Conservation (phyloP, 2,797 vertebrate genomes). For the Diplodus puntazzo region DNA sequence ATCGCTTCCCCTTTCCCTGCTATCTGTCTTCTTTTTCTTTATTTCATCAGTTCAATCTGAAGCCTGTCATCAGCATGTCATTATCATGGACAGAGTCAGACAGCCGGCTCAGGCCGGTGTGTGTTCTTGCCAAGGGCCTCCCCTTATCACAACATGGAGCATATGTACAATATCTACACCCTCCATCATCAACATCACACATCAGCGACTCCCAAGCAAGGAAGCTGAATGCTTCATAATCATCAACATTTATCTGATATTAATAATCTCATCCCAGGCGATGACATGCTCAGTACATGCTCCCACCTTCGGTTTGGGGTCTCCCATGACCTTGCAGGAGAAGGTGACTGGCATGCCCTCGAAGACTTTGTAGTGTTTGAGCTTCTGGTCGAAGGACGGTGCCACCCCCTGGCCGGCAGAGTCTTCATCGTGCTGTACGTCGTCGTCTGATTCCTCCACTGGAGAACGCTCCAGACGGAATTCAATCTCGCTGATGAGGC, state of each 20-base stretch:
- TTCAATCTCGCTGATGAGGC: slow-evolving; percentile 98
- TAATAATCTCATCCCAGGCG: not conserved
- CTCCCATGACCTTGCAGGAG: slow-evolving; percentile 92
- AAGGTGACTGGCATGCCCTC: slow-evolving; percentile 98
- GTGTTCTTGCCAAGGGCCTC: slow-evolving; percentile 37
- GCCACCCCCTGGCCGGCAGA: slow-evolving; percentile 78
- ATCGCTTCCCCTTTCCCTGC: not conserved
- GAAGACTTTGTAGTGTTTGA: slow-evolving; percentile 98
- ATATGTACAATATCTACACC: slow-evolving; percentile 33
- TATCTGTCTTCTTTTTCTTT: slow-evolving; percentile 24
- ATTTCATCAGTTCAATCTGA: slow-evolving; percentile 21
- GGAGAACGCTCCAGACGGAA: slow-evolving; percentile 96
- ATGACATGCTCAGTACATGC: slow-evolving; percentile 12
- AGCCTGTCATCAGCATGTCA: slow-evolving; percentile 71
- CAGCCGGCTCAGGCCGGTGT: slow-evolving; percentile 17
- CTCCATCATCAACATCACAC: slow-evolving; percentile 61
- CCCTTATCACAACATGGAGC: slow-evolving; percentile 59
- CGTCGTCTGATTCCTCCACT: slow-evolving; percentile 94
- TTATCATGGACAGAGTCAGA: slow-evolving; percentile 50
- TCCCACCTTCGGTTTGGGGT: slow-evolving; percentile 95
- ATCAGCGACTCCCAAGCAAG: slow-evolving; percentile 45
- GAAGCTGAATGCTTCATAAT: slow-evolving; percentile 18
- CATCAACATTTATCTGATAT: slow-evolving; percentile 12
- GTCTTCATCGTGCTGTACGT: slow-evolving; percentile 89
- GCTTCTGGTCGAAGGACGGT: slow-evolving; percentile 91